A percentile compares a stretch with the other conserved stretches of the same genome.
Evolutionary conservation across 2,888 invertebrate genomes (phyloP).

Genomic region (Kuschelorhynchus macadamiae): DNA sequence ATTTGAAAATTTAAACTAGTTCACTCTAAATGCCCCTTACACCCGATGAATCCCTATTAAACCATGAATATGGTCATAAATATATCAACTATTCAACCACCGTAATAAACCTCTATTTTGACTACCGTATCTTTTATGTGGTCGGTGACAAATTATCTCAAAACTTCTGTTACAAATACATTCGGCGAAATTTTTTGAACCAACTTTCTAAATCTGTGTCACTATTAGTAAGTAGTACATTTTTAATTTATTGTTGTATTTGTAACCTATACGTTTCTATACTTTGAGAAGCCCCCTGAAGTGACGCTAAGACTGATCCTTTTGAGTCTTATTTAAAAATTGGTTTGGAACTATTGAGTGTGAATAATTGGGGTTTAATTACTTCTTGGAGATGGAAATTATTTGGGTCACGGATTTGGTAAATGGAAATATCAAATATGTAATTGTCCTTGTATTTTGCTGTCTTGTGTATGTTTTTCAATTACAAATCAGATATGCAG

Average conservation of each 20-base stretch:
- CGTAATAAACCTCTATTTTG: slow-evolving; percentile 31
- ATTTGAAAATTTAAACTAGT: too few relatives aligned
- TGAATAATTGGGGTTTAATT: slow-evolving; percentile 36
- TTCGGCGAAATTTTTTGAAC: slow-evolving; percentile 3
- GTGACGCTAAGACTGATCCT: slow-evolving; percentile 3
- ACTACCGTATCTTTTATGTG: slow-evolving; percentile 37
- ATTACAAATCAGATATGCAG: too few relatives aligned
- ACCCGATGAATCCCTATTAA: too few relatives aligned
- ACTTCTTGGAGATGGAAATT: background rate
- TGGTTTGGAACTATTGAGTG: slow-evolving; percentile 31
- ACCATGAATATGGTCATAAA: too few relatives aligned
- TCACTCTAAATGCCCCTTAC: too few relatives aligned
- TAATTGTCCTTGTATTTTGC: too few relatives aligned
- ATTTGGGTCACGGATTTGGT: too few relatives aligned
- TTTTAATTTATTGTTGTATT: slow-evolving; percentile 32
- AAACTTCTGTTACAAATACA: slow-evolving; percentile 21
- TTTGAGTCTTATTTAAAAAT: slow-evolving; percentile 33
- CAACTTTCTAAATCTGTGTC: slow-evolving; percentile 36
- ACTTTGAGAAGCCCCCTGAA: slow-evolving; percentile 4
- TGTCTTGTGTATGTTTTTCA: too few relatives aligned
- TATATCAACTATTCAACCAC: too few relatives aligned
- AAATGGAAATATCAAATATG: too few relatives aligned
- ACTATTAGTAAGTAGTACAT: slow-evolving; percentile 32
- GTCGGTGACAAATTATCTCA: slow-evolving; percentile 43
- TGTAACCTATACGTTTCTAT: slow-evolving; percentile 5